phyloP scores from a whole-genome alignment of 2,888 invertebrate species.

The Ecliptopera silaceata region DNA sequence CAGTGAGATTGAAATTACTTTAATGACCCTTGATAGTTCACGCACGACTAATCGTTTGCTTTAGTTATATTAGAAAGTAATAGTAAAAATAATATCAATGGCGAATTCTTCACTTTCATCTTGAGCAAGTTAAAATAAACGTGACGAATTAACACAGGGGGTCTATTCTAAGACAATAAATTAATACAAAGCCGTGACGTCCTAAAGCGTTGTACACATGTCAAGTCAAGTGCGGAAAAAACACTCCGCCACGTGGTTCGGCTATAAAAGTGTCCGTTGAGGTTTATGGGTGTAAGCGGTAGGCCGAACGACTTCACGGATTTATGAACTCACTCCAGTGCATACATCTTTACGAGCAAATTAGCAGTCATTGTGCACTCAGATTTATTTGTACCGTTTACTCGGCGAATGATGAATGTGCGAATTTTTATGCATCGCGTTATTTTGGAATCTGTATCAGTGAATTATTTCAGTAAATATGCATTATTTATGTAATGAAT shows the following conservation, averaged over 20 bases:
- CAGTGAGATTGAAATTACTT: constrained; percentile 31
- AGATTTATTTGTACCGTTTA: constrained; percentile 71
- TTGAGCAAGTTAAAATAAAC: constrained; percentile 2
- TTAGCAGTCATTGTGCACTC: constrained; percentile 80
- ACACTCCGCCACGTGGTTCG: constrained; percentile 77
- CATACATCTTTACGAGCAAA: constrained; percentile 82
- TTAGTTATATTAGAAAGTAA: constrained; percentile 5
- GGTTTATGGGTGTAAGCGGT: constrained; percentile 81
- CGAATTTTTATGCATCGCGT: constrained; percentile 58
- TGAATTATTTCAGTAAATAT: constrained; percentile 33
- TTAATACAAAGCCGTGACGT: constrained; percentile 63
- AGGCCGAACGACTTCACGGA: constrained; percentile 72
- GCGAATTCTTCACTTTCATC: not conserved
- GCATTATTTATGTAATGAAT: constrained; percentile 19
- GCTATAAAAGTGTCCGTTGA: constrained; percentile 81
- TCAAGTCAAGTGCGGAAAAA: constrained; percentile 79
- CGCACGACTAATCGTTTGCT: constrained; percentile 11
- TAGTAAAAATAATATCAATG: too few relatives aligned
- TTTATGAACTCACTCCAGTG: constrained; percentile 74
- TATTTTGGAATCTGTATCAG: constrained; percentile 28
- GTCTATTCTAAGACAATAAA: constrained; percentile 78
- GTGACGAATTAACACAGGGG: constrained; percentile 44
- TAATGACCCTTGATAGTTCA: constrained; percentile 22
- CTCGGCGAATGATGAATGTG: constrained; percentile 72
- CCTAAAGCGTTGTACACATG: constrained; percentile 72